Evolutionary conservation across 2,888 invertebrate genomes (phyloP).

Genomic region (Lepidocyrtoides sp.): DNA sequence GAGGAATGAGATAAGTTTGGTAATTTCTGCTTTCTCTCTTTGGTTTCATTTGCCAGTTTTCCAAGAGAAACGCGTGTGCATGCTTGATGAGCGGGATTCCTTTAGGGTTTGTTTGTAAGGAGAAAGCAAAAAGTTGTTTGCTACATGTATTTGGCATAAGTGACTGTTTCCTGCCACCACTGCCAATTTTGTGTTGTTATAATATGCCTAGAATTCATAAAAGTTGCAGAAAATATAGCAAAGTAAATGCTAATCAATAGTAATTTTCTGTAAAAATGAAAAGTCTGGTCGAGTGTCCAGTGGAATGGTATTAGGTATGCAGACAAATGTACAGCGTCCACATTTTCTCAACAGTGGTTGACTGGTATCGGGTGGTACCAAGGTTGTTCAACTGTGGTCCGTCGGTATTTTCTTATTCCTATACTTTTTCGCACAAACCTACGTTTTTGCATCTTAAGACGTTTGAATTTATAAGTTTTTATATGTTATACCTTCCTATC

Average conservation of each 20-base stretch:
- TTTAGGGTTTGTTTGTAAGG: neutral
- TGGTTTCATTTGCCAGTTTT: neutral
- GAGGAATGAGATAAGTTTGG: neutral
- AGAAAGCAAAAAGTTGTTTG: neutral
- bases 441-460: too few relatives aligned
- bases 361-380: slow-evolving; percentile 69
- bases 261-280: slow-evolving; percentile 38
- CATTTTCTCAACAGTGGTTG: neutral
- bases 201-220: slow-evolving; percentile 9
- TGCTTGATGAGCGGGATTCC: neutral
- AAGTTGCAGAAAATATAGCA: slow-evolving; percentile 50
- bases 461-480: too few relatives aligned
- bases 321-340: neutral
- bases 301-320: too few relatives aligned
- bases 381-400: slow-evolving; percentile 68
- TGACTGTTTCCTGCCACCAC: neutral
- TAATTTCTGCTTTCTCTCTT: neutral
- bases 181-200: neutral
- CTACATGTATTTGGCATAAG: neutral
- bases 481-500: too few relatives aligned
- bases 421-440: neutral
- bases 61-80: neutral
- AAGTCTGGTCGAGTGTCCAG: slow-evolving; percentile 29
- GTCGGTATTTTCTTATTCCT: neutral
- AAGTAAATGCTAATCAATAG: slow-evolving; percentile 64